Conservation (phyloP, 2,888 invertebrate genomes). For the Formica aserva region DNA sequence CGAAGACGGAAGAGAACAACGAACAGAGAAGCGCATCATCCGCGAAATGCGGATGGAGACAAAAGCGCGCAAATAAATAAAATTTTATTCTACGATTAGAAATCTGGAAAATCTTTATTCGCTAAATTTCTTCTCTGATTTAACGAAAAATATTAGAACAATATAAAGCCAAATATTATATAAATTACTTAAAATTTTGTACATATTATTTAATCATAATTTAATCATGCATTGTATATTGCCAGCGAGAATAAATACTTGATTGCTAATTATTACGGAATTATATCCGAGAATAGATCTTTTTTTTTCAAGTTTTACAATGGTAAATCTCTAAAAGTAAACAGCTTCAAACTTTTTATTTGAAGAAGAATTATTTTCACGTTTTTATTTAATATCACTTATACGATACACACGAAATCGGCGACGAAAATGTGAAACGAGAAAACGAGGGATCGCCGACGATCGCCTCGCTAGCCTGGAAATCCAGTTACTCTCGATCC, state of each 20-base stretch:
- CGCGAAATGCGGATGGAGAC: not conserved
- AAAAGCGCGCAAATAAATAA: not conserved
- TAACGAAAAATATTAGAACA: not conserved
- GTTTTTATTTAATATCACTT: not conserved
- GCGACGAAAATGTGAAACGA: slow-evolving; percentile 41
- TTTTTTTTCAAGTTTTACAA: not conserved
- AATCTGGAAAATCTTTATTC: not conserved
- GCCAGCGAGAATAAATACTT: not conserved
- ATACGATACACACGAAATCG: not conserved
- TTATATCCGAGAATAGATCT: not conserved
- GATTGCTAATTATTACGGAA: not conserved
- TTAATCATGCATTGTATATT: not conserved
- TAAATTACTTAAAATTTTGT: slow-evolving; percentile 7
- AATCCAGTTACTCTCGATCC: slow-evolving; percentile 74
- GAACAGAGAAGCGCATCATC: not conserved
- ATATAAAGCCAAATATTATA: not conserved
- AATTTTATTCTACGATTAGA: not conserved
- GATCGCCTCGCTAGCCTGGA: slow-evolving; percentile 74
- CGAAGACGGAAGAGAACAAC: not conserved
- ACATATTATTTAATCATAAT: not conserved
- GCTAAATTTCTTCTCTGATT: not conserved
- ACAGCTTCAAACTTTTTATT: not conserved
- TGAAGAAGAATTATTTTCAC: not conserved
- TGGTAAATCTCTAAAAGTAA: not conserved
- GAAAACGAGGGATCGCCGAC: slow-evolving; percentile 61